Conservation (phyloP, 2,888 invertebrate genomes). For the Drosophila affinis region DNA sequence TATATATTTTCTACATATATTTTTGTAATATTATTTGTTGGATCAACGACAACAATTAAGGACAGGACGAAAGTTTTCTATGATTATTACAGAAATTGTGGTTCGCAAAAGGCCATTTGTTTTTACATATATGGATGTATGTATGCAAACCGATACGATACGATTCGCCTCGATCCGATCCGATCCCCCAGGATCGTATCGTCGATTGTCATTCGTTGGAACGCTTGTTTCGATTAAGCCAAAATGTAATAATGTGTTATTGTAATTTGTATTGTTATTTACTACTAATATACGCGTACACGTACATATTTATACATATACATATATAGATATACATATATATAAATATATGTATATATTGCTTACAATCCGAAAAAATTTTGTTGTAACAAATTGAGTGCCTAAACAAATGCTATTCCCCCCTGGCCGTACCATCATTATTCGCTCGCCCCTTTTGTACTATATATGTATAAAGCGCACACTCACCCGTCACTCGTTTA, state of each 20-base stretch:
- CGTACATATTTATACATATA: slow-evolving; percentile 27
- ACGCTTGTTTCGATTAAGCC: slow-evolving; percentile 74
- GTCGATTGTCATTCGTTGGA: slow-evolving; percentile 36
- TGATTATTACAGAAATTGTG: slow-evolving; percentile 46
- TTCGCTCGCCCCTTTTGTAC: slow-evolving; percentile 20
- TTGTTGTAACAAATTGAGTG: slow-evolving; percentile 54
- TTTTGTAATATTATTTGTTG: slow-evolving; percentile 74
- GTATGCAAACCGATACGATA: too few relatives aligned
- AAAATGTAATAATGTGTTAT: slow-evolving; percentile 74
- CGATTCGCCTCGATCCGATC: background rate
- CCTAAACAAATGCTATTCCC: slow-evolving; percentile 48
- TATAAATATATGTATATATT: slow-evolving; percentile 40
- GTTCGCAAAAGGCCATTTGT: slow-evolving; percentile 52
- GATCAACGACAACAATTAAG: slow-evolving; percentile 58
- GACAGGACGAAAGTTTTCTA: slow-evolving; percentile 51
- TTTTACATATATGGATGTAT: slow-evolving; percentile 38
- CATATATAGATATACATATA: slow-evolving; percentile 34
- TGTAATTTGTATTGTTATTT: slow-evolving; percentile 78
- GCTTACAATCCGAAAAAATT: slow-evolving; percentile 55
- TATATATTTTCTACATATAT: slow-evolving; percentile 54
- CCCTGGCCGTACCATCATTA: background rate
- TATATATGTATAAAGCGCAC: slow-evolving; percentile 28
- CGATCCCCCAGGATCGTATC: slow-evolving; percentile 55
- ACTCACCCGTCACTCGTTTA: slow-evolving; percentile 7
- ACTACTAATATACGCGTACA: slow-evolving; percentile 63